Evolutionary conservation across 2,113 vertebrate species (phyloP).

Genomic region (Labrus mixtus): DNA sequence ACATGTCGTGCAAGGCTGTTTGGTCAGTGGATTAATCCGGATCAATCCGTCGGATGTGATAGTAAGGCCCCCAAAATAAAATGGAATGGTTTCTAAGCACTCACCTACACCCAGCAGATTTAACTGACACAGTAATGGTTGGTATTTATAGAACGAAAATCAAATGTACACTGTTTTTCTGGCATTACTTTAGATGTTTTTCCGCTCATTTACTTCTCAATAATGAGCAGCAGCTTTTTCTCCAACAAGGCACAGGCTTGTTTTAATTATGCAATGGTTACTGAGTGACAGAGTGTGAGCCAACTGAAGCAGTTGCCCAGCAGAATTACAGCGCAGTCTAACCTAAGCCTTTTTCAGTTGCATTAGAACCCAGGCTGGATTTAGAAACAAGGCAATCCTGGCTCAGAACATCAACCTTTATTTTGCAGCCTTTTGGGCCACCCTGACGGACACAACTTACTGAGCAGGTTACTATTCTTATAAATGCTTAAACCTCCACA

Average conservation of each 20-base stretch:
- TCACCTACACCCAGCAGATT: constrained; percentile 12
- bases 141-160: constrained; percentile 38
- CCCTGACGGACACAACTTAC: constrained; percentile 21
- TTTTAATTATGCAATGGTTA: constrained; percentile 67
- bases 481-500: too few relatives aligned
- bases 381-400: constrained; percentile 68
- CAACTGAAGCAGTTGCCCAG: constrained; percentile 59
- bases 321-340: constrained; percentile 60
- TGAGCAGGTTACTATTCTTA: constrained; percentile 30
- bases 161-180: constrained; percentile 28
- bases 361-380: constrained; percentile 65
- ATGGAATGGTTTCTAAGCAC: constrained; percentile 29
- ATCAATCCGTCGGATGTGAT: constrained; percentile 41
- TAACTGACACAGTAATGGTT: constrained; percentile 15
- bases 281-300: constrained; percentile 53
- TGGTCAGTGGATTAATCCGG: constrained; percentile 70
- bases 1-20: constrained; percentile 14
- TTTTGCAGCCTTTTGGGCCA: constrained; percentile 51
- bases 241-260: constrained; percentile 63
- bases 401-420: constrained; percentile 67
- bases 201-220: constrained; percentile 2
- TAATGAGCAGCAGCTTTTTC: constrained; percentile 55
- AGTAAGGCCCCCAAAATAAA: constrained; percentile 34
- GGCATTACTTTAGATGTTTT: constrained; percentile 15
- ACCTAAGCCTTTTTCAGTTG: constrained; percentile 65